Evolutionary conservation across 2,113 vertebrate genomes (phyloP).

Genomic region (Bos javanicus): DNA sequence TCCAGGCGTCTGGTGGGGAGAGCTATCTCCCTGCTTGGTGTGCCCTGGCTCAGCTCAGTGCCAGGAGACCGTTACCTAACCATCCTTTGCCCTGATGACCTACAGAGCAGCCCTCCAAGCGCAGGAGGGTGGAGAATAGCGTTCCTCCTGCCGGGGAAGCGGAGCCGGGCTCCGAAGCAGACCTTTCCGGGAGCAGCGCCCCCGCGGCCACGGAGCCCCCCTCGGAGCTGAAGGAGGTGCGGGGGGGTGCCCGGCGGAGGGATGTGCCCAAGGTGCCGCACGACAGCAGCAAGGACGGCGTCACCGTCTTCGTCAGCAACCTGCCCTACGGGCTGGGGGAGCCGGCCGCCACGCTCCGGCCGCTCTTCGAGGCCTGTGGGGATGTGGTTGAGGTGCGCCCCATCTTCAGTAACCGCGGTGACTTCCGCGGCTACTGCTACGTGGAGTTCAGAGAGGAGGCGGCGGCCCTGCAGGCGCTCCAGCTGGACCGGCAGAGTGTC

Average conservation of each 20-base stretch:
- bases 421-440: slow-evolving; percentile 94
- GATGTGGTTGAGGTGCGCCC: slow-evolving; percentile 87
- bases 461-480: slow-evolving; percentile 86
- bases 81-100: background rate
- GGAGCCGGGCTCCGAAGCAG: slow-evolving; percentile 80
- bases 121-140: slow-evolving; percentile 80
- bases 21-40: background rate
- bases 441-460: slow-evolving; percentile 89
- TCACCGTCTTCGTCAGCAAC: slow-evolving; percentile 97
- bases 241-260: slow-evolving; percentile 62
- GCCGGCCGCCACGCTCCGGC: slow-evolving; percentile 86
- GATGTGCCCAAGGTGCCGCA: slow-evolving; percentile 80
- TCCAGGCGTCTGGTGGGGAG: background rate
- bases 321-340: slow-evolving; percentile 89
- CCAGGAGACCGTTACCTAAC: rapidly evolving
- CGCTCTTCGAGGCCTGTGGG: slow-evolving; percentile 89
- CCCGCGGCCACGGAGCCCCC: slow-evolving; percentile 57
- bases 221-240: slow-evolving; percentile 79
- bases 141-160: background rate
- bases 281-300: slow-evolving; percentile 86
- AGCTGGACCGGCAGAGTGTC: slow-evolving; percentile 87
- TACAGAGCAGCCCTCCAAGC: slow-evolving; percentile 86
- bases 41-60: rapidly evolving
- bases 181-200: slow-evolving; percentile 79
- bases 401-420: slow-evolving; percentile 86